Evolutionary conservation across 2,888 invertebrate genomes (phyloP).

Genomic region (Notocelia uddmanniana): DNA sequence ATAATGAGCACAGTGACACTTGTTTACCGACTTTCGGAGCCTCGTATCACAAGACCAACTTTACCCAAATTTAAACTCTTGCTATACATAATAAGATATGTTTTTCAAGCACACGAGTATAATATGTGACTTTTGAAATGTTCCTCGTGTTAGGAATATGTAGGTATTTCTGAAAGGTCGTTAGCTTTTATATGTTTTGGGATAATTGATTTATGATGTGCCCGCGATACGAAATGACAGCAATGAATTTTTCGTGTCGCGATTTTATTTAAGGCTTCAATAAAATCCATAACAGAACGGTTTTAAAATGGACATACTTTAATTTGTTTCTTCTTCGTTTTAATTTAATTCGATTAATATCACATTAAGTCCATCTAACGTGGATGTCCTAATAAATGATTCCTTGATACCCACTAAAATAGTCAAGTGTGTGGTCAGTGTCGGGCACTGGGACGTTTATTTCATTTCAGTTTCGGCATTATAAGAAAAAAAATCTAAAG

Average conservation of each 20-base stretch:
- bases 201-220: slow-evolving; percentile 26
- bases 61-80: background rate
- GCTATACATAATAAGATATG: background rate
- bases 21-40: background rate
- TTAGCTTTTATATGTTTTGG: slow-evolving; percentile 8
- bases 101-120: background rate
- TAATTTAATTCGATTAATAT: too few relatives aligned
- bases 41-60: background rate
- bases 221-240: background rate
- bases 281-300: background rate
- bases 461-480: too few relatives aligned
- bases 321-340: background rate
- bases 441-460: too few relatives aligned
- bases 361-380: too few relatives aligned
- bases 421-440: too few relatives aligned
- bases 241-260: slow-evolving; percentile 15
- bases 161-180: slow-evolving; percentile 18
- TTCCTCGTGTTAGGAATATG: background rate
- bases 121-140: background rate
- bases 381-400: too few relatives aligned
- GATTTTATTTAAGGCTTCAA: slow-evolving; percentile 9
- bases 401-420: too few relatives aligned
- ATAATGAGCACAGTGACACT: slow-evolving; percentile 9
- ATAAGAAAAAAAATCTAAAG: too few relatives aligned
- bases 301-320: background rate